Conservation (phyloP, 2,113 vertebrate species). For the Pomatorhinus ruficollis region DNA sequence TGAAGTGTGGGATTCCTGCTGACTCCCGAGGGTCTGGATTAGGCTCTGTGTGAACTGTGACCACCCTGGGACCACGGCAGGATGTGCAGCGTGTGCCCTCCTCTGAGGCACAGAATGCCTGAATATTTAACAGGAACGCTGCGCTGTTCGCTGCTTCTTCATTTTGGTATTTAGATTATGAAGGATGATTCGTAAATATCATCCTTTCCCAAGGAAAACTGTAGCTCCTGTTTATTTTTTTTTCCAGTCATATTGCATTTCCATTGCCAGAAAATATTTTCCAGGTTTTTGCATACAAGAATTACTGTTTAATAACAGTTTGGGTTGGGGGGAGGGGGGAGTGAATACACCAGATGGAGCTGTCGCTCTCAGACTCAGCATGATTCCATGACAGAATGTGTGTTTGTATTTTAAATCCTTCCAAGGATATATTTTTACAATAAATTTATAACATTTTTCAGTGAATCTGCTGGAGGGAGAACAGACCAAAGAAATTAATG, state of each 20-base stretch:
- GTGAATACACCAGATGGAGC: conserved; percentile 54
- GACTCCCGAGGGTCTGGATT: background rate
- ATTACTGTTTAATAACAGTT: conserved; percentile 9
- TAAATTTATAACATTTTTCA: background rate
- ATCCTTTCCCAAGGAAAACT: background rate
- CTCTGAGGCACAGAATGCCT: background rate
- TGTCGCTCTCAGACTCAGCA: conserved; percentile 17
- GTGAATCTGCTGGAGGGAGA: background rate
- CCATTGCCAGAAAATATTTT: background rate
- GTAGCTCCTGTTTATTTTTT: background rate
- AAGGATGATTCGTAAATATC: background rate
- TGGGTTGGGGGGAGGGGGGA: background rate
- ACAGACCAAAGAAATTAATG: background rate
- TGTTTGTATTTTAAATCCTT: conserved; percentile 17
- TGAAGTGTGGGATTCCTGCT: background rate
- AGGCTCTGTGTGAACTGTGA: background rate
- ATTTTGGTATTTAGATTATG: background rate
- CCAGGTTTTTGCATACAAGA: background rate
- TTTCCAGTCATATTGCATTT: background rate
- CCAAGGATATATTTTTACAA: background rate
- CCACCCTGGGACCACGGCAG: rapidly evolving
- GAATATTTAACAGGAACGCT: background rate
- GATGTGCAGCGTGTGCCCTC: background rate
- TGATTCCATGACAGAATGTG: background rate
- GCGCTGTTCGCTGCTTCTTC: background rate